A percentile compares a stretch with the other conserved stretches of the same genome.
phyloP scores from a whole-genome alignment of 2,113 vertebrate species.

The Hippocampus guttulatus region DNA sequence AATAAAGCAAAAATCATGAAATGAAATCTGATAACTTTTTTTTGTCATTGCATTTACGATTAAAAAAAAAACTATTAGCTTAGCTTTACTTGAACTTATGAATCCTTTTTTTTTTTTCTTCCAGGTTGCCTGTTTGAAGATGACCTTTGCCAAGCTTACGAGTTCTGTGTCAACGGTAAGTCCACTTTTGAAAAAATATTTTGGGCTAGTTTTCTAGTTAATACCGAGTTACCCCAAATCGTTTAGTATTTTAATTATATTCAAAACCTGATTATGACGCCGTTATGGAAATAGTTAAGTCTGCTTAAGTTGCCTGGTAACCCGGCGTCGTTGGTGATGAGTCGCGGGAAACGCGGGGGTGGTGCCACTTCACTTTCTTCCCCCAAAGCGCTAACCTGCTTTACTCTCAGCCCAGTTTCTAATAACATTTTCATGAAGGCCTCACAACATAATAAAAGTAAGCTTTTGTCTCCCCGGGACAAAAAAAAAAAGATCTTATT shows the following conservation, averaged over 20 bases:
- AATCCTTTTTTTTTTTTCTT: constrained; percentile 17
- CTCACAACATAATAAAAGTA: background rate
- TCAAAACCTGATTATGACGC: no score
- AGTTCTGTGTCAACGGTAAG: constrained; percentile 68
- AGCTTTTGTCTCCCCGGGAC: background rate
- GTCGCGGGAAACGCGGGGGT: constrained; percentile 47
- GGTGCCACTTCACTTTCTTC: constrained; percentile 55
- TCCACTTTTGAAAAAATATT: background rate
- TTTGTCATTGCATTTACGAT: no score
- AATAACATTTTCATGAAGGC: background rate
- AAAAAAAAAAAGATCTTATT: background rate
- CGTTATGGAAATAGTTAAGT: constrained; percentile 33
- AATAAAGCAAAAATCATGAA: no score
- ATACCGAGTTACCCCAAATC: background rate
- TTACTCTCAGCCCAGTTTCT: constrained; percentile 53
- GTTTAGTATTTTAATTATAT: no score
- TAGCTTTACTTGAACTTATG: background rate
- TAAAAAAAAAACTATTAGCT: background rate
- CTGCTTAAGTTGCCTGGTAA: constrained; percentile 28
- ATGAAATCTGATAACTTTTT: no score
- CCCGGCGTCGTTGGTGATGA: constrained; percentile 29
- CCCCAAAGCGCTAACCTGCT: constrained; percentile 64
- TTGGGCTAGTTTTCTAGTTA: background rate
- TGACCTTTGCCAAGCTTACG: constrained; percentile 56
- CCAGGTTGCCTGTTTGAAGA: constrained; percentile 69